Percentiles rank a stretch among this genome's conserved stretches.
phyloP scores from a whole-genome alignment of 1,140 invertebrate genomes.

The Eupeodes corollae region DNA sequence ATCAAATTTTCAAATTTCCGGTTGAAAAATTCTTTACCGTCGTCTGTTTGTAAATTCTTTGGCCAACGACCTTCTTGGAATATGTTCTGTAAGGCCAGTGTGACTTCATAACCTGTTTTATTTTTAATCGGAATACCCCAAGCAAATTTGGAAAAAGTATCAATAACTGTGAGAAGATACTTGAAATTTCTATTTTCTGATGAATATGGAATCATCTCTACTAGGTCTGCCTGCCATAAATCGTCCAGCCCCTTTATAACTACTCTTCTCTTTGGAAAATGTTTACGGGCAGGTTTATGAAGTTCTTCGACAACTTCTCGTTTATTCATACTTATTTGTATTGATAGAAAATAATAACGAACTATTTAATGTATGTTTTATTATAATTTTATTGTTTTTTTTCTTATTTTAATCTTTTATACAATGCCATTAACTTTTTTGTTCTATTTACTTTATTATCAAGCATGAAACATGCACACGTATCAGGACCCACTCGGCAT shows the following conservation, averaged over 20 bases:
- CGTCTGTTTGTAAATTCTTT: constrained; percentile 27
- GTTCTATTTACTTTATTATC: too few relatives aligned
- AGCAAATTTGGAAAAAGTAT: too few relatives aligned
- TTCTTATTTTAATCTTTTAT: too few relatives aligned
- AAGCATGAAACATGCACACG: too few relatives aligned
- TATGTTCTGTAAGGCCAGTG: constrained; percentile 15
- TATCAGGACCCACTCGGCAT: too few relatives aligned
- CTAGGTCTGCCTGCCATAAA: too few relatives aligned
- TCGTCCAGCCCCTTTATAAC: too few relatives aligned
- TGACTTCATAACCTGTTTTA: constrained; percentile 34
- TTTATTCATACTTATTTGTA: too few relatives aligned
- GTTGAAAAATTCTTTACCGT: constrained; percentile 30
- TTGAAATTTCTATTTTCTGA: constrained; percentile 34
- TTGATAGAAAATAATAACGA: too few relatives aligned
- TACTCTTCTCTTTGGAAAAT: constrained; percentile 29
- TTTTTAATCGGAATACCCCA: constrained; percentile 38
- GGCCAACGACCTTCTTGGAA: constrained; percentile 18
- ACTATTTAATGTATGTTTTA: too few relatives aligned
- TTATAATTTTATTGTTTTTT: too few relatives aligned
- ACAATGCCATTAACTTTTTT: too few relatives aligned
- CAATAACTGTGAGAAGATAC: constrained; percentile 40
- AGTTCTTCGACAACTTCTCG: constrained; percentile 28
- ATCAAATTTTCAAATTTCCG: constrained; percentile 21
- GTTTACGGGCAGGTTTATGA: constrained; percentile 19
- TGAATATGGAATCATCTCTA: constrained; percentile 30